phyloP scores from a whole-genome alignment of 1,140 invertebrate genomes.

The Trichomalopsis sarcophagae region DNA sequence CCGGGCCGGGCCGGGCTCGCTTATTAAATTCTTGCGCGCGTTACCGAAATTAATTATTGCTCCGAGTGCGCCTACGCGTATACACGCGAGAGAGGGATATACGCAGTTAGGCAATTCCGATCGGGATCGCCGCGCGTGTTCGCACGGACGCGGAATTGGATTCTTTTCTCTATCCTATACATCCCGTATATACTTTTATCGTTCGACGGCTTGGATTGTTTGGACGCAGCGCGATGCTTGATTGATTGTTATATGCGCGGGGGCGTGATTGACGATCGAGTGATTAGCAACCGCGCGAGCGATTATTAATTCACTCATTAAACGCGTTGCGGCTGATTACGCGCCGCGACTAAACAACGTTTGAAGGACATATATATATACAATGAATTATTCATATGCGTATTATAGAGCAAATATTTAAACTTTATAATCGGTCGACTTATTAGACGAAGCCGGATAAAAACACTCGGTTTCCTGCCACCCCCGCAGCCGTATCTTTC shows the following conservation, averaged over 20 bases:
- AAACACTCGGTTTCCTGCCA: not conserved
- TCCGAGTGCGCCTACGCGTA: slow-evolving; percentile 29
- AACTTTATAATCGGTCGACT: not conserved
- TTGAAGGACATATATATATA: too few species aligned
- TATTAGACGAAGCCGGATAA: not conserved
- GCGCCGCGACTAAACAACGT: not conserved
- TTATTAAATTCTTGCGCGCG: slow-evolving; percentile 54
- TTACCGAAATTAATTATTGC: slow-evolving; percentile 58
- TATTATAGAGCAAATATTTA: not conserved
- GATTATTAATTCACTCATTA: not conserved
- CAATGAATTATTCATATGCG: not conserved
- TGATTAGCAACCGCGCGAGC: not conserved
- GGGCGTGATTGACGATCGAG: not conserved
- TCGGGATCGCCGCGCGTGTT: too few species aligned
- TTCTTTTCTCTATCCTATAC: too few species aligned
- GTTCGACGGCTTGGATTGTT: too few species aligned
- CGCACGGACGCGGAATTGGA: not conserved
- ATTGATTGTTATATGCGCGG: too few species aligned
- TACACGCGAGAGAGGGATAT: not conserved
- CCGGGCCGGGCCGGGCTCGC: not conserved
- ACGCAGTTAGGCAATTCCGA: slow-evolving; percentile 7
- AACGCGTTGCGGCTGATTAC: not conserved
- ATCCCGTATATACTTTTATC: too few species aligned
- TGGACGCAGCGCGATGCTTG: too few species aligned
- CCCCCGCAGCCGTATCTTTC: not conserved